These are phyloP conservation scores for Suncus etruscus DNA, from an alignment of 2,113 vertebrate genomes.

Conservation along the genomic window DNA sequence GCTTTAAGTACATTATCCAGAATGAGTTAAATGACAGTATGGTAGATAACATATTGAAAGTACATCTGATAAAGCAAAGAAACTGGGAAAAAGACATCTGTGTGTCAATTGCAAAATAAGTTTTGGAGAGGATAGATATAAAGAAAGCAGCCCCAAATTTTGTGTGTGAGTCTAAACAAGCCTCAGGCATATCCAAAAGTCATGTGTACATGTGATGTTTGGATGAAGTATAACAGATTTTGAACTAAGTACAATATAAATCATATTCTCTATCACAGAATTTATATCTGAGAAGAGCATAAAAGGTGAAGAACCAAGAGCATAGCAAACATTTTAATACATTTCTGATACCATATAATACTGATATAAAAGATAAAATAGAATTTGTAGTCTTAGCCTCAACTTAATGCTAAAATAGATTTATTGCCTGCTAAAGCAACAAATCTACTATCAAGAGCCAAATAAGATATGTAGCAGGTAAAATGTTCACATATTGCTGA, in stretches of 20 bases:
- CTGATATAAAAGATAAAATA: background rate
- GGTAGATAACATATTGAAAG: background rate
- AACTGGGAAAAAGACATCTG: background rate
- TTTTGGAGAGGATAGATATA: background rate
- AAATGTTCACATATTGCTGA: background rate
- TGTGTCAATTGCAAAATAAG: background rate
- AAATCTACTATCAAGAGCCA: background rate
- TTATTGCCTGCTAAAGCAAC: background rate
- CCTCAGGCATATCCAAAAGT: background rate
- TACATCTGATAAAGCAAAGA: background rate
- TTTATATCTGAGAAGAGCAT: background rate
- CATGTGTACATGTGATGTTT: background rate
- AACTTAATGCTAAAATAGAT: background rate
- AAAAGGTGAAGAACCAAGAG: rapidly evolving
- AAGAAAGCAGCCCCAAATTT: background rate
- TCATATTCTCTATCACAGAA: background rate
- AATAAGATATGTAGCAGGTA: background rate
- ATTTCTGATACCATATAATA: background rate
- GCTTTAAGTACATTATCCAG: background rate
- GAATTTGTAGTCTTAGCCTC: background rate
- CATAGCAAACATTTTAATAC: background rate
- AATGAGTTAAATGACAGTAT: background rate
- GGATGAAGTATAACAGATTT: background rate
- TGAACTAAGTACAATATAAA: background rate
- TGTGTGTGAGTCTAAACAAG: background rate